These are phyloP conservation scores for Caracal caracal DNA, from an alignment of 2,113 vertebrate species.

Conservation along the genomic window DNA sequence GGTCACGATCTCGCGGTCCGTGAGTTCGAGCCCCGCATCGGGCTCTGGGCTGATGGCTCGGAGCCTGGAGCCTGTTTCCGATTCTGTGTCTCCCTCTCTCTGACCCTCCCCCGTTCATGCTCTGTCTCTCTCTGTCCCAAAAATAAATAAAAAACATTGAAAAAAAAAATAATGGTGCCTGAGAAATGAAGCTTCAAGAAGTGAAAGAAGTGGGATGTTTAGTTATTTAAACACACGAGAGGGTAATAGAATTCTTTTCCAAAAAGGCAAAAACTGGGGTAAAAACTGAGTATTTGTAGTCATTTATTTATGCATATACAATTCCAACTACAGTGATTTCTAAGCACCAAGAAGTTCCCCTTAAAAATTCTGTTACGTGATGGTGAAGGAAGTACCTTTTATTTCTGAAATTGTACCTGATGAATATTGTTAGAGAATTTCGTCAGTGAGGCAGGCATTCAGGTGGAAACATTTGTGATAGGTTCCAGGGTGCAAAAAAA, in stretches of 20 bases:
- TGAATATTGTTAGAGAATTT: conserved; percentile 12
- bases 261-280: neutral
- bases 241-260: neutral
- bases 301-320: neutral
- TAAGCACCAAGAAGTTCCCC: neutral
- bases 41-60: too few relatives aligned
- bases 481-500: neutral
- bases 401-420: neutral
- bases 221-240: neutral
- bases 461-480: conserved; percentile 22
- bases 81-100: too few relatives aligned
- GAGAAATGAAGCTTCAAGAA: conserved; percentile 28
- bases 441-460: neutral
- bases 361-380: neutral
- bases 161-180: neutral
- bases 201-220: neutral
- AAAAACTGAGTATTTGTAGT: neutral
- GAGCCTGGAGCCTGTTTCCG: too few relatives aligned
- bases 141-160: too few relatives aligned
- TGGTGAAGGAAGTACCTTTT: conserved; percentile 1
- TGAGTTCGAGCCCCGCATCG: too few relatives aligned
- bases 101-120: too few relatives aligned
- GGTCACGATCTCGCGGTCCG: too few relatives aligned
- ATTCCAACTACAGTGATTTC: neutral
- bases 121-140: too few relatives aligned